Base-by-base conservation (phyloP, 2,113 vertebrate genomes). In the Butorides virescens region DNA sequence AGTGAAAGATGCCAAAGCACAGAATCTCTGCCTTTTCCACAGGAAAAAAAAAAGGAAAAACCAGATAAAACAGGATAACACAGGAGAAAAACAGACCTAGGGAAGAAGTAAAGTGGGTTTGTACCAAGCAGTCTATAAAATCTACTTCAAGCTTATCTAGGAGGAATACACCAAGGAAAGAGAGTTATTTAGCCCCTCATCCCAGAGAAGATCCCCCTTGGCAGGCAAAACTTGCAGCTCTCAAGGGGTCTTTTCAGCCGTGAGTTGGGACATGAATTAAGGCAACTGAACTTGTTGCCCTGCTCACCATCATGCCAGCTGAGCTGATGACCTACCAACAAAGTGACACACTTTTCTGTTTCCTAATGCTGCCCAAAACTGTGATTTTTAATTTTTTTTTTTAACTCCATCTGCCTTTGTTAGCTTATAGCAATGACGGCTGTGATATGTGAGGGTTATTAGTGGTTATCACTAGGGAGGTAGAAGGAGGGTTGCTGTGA, bases 221-320 rank as follows among this genome's bases (percentile, higher is more conserved):
- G 7, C 30, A 70, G 22, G 12, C 22, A 66, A 46, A 22, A 44
- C 20, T 75, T 0, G 0, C 18, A 58, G 10, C 5, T 80, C 29
- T 25, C 34, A 16, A 26, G 20, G 10, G 23, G 4, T 32, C 46
- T 70, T 66, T 47, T 27, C 21, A 74, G 1, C 9, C 50, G 22
- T 5, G 16, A 72, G 19, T 32, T 67, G 26, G 14, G 11, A 67
- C 25, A 13, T 11, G 15, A 26, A 55, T 70, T 30, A 13, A 91
- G 19, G 36, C 62, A 75, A 15, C 50, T 74, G 26, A 56, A 50
- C 10, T 61, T 42, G 8, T 49, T 81, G 29, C 36, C 6, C 27
- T 39, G 11, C 42, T 75, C 47, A 75, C 8, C 36, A 22, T 66
- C 37, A 22, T 3, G 15, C 34, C 37, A 22, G 7, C 25, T 30